Percentiles rank a stretch among this genome's conserved stretches.
phyloP scores from a whole-genome alignment of 2,113 vertebrate genomes.

The Onychostruthus taczanowskii region DNA sequence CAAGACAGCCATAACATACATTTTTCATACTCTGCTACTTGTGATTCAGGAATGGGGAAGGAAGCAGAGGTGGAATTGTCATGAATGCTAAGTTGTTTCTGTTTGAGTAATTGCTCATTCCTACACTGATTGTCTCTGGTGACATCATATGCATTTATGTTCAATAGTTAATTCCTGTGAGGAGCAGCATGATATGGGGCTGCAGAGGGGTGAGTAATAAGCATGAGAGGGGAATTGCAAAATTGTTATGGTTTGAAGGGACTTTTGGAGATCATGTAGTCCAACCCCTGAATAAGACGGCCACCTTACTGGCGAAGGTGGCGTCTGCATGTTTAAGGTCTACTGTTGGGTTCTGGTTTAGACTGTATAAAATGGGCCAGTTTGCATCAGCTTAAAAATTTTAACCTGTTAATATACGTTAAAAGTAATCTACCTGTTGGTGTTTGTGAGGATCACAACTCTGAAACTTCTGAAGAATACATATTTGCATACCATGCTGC shows the following conservation, averaged over 20 bases:
- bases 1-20: accelerated
- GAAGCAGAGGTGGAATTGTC: neutral
- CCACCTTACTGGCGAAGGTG: neutral
- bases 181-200: neutral
- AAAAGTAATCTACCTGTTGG: neutral
- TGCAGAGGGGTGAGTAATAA: neutral
- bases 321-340: neutral
- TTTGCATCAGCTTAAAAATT: neutral
- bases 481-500: neutral
- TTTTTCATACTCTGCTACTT: neutral
- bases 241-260: neutral
- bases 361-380: neutral
- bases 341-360: neutral
- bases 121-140: neutral
- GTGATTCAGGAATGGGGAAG: neutral
- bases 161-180: neutral
- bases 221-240: neutral
- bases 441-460: neutral
- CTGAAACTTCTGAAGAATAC: neutral
- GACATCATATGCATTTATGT: neutral
- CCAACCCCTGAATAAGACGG: neutral
- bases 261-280: neutral
- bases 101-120: neutral
- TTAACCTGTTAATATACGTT: neutral
- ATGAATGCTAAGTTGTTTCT: neutral